Evolutionary conservation across 2,888 invertebrate species (phyloP), one percentile per base, ranked within the genome.

Genomic region (Sicus ferrugineus): DNA sequence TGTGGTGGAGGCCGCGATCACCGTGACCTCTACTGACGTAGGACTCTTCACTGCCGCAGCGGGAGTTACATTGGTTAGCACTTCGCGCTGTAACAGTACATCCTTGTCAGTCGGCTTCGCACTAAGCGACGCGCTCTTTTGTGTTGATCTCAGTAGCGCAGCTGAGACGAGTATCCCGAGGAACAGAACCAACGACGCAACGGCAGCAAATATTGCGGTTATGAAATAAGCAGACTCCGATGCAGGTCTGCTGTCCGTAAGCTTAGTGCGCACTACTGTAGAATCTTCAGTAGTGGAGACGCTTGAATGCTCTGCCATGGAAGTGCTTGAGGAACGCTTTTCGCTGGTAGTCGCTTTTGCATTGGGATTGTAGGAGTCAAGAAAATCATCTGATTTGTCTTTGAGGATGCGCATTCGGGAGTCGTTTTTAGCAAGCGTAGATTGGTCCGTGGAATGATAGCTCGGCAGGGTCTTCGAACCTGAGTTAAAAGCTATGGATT

Each of bases 381-480:
- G 72, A 67, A 79, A 79, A 67, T 79, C 79, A 64, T 79, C 78
- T 19, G 80, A 78, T 70, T 79, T 79, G 48, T 80, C 80, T 70
- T 80, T 80, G 2, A 79, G 73, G 42, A 79, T 79, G 28, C 78
- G 78, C 75, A 79, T 77, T 61, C 77, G 74, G 0, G 78, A 78
- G n/a, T 79, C 77, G 0, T 77, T 73, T 67, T 79, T 78, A 0
- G 73, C 73, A 9, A 76, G 76, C 0, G 75, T 73, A 19, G 76
- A 71, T 26, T 76, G 76, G 11, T 73, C 67, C 0, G 68, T 52
- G 9, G 76, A 69, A 26, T 75, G 78, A 3, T 76, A 72, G 7
- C 77, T 73, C 3, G 76, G 76, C 70, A 79, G 68, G 61, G 73
- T 74, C 65, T 75, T 76, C 23, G 77, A 75, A 50, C 73, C 72